Evolutionary conservation across 2,797 vertebrate genomes (phyloP).

Genomic region (Arctocebus calabarensis): DNA sequence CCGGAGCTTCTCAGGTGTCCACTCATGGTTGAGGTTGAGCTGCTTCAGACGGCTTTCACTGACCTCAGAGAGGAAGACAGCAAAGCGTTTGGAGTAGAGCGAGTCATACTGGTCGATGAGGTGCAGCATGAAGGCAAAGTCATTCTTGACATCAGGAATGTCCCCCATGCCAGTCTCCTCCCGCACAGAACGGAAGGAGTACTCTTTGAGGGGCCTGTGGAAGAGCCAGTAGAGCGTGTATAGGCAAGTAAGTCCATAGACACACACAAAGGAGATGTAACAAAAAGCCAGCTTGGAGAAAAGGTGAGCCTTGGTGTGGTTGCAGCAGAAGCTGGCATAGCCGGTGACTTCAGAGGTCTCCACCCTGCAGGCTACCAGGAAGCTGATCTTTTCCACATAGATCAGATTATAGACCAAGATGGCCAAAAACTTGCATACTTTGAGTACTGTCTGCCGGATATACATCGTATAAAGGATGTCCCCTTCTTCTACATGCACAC

Average conservation of each 20-base stretch:
- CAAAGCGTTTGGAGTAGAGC: slow-evolving; percentile 94
- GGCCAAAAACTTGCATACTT: slow-evolving; percentile 92
- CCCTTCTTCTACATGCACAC: slow-evolving; percentile 93
- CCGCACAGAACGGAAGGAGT: slow-evolving; percentile 92
- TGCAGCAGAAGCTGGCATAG: slow-evolving; percentile 94
- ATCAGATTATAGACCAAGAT: slow-evolving; percentile 91
- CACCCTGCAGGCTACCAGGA: slow-evolving; percentile 92
- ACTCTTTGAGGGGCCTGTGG: slow-evolving; percentile 93
- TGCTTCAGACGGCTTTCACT: slow-evolving; percentile 94
- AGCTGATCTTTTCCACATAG: slow-evolving; percentile 91
- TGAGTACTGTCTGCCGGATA: slow-evolving; percentile 92
- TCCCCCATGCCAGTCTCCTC: slow-evolving; percentile 94
- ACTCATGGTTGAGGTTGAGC: slow-evolving; percentile 94
- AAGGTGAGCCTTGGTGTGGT: slow-evolving; percentile 94
- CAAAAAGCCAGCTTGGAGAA: slow-evolving; percentile 95
- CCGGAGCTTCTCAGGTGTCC: slow-evolving; percentile 92
- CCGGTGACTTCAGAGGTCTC: slow-evolving; percentile 92
- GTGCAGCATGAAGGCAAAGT: slow-evolving; percentile 96
- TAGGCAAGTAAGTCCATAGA: slow-evolving; percentile 93
- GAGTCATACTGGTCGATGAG: slow-evolving; percentile 95
- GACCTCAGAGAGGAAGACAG: slow-evolving; percentile 95
- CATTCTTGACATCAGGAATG: slow-evolving; percentile 95
- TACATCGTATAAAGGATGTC: slow-evolving; percentile 95
- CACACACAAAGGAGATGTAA: slow-evolving; percentile 93
- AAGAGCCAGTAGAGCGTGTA: slow-evolving; percentile 96